phyloP scores from a whole-genome alignment of 1,140 invertebrate species.

The Dreissena polymorpha region DNA sequence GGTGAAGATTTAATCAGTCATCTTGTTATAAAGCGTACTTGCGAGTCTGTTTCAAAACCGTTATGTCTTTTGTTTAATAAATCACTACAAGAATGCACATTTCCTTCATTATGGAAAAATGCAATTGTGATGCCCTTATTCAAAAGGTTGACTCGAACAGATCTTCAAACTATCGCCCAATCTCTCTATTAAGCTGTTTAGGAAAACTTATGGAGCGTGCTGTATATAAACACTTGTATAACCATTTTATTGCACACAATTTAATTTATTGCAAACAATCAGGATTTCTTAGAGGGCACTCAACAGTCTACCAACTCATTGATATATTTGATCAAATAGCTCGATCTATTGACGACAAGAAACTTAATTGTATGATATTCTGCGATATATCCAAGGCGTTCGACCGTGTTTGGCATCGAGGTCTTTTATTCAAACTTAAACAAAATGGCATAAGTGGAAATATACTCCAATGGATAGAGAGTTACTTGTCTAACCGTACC shows the following conservation, averaged over 20 bases:
- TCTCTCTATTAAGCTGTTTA: conserved; percentile 20
- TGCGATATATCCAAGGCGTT: conserved; percentile 45
- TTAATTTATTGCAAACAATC: conserved; percentile 15
- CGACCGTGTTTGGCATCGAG: conserved; percentile 50
- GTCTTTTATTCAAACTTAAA: conserved; percentile 40
- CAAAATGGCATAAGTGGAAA: conserved; percentile 24
- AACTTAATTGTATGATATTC: conserved; percentile 24
- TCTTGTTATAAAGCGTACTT: too few species aligned
- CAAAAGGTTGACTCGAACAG: conserved; percentile 4
- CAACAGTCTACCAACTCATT: conserved; percentile 26
- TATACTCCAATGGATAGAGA: conserved; percentile 38
- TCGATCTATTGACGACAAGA: neutral
- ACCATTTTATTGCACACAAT: conserved; percentile 10
- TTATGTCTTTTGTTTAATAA: conserved; percentile 32
- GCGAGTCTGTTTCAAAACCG: neutral
- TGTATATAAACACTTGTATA: conserved; percentile 18
- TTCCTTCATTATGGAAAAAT: conserved; percentile 21
- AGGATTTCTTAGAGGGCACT: conserved; percentile 16
- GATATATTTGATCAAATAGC: conserved; percentile 31
- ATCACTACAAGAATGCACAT: neutral
- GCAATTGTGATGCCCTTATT: conserved; percentile 19
- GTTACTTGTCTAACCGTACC: conserved; percentile 37
- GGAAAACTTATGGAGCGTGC: conserved; percentile 17
- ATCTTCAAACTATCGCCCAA: conserved; percentile 34
- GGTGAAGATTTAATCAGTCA: too few species aligned